phyloP scores from a whole-genome alignment of 2,797 vertebrate species.

The Danio jaintianensis region DNA sequence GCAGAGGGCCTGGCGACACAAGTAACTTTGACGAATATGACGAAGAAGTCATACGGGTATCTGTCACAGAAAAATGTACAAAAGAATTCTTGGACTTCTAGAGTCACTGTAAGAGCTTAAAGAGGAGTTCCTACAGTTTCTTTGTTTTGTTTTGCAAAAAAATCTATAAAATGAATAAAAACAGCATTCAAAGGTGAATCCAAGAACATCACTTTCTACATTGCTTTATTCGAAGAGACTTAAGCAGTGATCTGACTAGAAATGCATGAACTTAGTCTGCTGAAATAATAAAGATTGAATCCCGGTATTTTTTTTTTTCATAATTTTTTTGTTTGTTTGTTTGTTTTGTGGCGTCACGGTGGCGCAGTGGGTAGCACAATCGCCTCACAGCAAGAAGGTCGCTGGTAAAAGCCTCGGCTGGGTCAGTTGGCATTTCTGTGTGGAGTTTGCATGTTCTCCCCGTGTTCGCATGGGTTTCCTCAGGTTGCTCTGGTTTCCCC shows the following conservation, averaged over 20 bases:
- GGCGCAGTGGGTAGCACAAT: no score
- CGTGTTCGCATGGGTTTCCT: no score
- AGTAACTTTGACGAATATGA: conserved; percentile 99
- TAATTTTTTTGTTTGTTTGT: no score
- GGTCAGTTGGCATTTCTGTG: no score
- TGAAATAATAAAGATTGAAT: background rate
- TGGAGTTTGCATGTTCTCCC: no score
- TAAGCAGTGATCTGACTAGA: background rate
- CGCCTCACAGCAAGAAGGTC: no score
- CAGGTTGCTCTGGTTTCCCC: no score
- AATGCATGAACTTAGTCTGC: background rate
- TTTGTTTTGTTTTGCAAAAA: conserved; percentile 85
- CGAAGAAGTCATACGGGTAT: conserved; percentile 97
- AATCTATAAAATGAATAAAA: no score
- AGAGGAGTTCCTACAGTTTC: conserved; percentile 77
- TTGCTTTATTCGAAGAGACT: conserved; percentile 93
- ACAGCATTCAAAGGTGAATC: conserved; percentile 74
- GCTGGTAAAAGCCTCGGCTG: no score
- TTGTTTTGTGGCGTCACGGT: no score
- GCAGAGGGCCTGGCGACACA: conserved; percentile 98
- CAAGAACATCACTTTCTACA: conserved; percentile 36
- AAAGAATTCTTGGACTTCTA: conserved; percentile 99
- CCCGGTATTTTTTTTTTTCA: no score
- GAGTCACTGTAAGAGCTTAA: conserved; percentile 76
- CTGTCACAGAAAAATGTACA: conserved; percentile 97